Evolutionary conservation across 2,888 invertebrate genomes (phyloP).

Genomic region (Diabrotica balteata): DNA sequence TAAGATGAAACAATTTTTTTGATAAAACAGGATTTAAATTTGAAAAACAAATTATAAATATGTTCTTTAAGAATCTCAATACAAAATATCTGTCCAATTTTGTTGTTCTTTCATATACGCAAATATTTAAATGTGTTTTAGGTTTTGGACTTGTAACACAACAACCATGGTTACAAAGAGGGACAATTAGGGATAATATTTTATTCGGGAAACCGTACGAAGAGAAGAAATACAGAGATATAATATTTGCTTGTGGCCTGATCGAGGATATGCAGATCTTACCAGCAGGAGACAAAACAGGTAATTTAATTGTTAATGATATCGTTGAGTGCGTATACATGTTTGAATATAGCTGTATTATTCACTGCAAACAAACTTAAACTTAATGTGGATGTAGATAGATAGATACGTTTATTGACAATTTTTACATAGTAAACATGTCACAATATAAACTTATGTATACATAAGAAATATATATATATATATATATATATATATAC

Average conservation of each 20-base stretch:
- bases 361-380: background rate
- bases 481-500: too few relatives aligned
- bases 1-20: conserved; percentile 46
- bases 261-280: conserved; percentile 53
- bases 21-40: too few relatives aligned
- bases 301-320: conserved; percentile 1
- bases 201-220: conserved; percentile 88
- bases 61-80: too few relatives aligned
- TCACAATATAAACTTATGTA: too few relatives aligned
- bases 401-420: too few relatives aligned
- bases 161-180: conserved; percentile 91
- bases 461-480: too few relatives aligned
- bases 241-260: conserved; percentile 78
- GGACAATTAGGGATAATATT: conserved; percentile 91
- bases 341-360: background rate
- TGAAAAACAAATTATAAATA: too few relatives aligned
- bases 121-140: conserved; percentile 39
- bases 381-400: too few relatives aligned
- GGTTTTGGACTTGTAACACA: conserved; percentile 89
- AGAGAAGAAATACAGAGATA: conserved; percentile 76
- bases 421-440: too few relatives aligned
- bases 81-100: too few relatives aligned
- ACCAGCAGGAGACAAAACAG: conserved; percentile 66
- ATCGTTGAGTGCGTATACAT: background rate
- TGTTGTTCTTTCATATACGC: too few relatives aligned